Conservation (phyloP, 2,797 vertebrate species). For the Chiloscyllium punctatum region DNA sequence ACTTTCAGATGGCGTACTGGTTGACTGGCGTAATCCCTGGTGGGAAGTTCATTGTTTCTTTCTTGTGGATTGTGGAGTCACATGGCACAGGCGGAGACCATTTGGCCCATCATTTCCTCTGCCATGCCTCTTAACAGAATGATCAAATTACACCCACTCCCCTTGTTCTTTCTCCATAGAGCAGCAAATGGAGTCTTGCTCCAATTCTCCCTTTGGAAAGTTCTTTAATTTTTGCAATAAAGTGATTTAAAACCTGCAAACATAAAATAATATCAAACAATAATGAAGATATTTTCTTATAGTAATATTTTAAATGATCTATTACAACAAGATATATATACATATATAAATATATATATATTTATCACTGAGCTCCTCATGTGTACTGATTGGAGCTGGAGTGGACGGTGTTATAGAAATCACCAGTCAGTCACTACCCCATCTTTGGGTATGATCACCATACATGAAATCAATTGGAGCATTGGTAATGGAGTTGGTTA, state of each 20-base stretch:
- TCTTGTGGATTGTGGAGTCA: not conserved
- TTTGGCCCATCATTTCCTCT: not conserved
- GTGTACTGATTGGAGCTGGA: too few relatives aligned
- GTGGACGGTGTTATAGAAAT: not conserved
- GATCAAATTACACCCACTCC: not conserved
- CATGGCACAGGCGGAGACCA: not conserved
- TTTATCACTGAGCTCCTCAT: not conserved
- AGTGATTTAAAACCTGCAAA: not conserved
- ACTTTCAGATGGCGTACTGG: not conserved
- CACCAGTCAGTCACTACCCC: not conserved
- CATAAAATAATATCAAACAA: not conserved
- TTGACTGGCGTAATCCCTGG: slow-evolving; percentile 14
- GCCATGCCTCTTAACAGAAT: not conserved
- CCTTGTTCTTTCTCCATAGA: not conserved
- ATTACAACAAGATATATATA: not conserved
- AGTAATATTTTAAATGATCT: not conserved
- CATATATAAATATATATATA: not conserved
- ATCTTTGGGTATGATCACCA: slow-evolving; percentile 33
- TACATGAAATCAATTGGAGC: slow-evolving; percentile 31
- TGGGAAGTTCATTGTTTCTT: not conserved
- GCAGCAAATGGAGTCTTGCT: not conserved
- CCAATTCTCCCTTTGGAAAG: not conserved
- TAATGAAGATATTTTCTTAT: not conserved
- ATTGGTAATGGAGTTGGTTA: not conserved
- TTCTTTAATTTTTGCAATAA: not conserved